These are phyloP conservation scores for Rhimphoctona megacephalus DNA, from an alignment of 2,888 invertebrate genomes.

Conservation along the genomic window DNA sequence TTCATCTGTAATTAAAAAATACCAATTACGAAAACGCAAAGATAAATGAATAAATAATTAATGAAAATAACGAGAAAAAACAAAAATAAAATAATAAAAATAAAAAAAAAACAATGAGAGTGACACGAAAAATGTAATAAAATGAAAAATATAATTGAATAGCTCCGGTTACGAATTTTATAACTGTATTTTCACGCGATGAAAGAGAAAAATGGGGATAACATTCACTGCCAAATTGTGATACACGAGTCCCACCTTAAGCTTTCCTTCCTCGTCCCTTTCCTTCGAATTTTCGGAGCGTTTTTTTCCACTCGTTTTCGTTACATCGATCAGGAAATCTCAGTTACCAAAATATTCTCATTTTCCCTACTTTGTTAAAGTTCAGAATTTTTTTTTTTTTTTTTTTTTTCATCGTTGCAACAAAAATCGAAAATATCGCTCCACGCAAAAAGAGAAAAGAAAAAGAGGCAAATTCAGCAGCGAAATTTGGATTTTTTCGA, in stretches of 20 bases:
- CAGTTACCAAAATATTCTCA: constrained; percentile 21
- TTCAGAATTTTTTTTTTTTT: not conserved
- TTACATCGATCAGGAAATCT: not conserved
- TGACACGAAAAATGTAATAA: constrained; percentile 34
- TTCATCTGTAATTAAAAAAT: constrained; percentile 68
- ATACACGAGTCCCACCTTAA: constrained; percentile 80
- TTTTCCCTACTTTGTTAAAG: not conserved
- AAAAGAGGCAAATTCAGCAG: not conserved
- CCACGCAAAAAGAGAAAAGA: constrained; percentile 73
- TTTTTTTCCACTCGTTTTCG: not conserved
- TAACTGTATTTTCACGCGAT: constrained; percentile 79
- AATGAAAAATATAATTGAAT: constrained; percentile 55
- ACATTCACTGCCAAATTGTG: constrained; percentile 85
- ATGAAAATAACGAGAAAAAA: constrained; percentile 34
- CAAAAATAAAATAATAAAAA: no score
- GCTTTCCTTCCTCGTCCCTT: constrained; percentile 36
- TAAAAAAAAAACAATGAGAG: no score
- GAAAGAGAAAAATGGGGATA: constrained; percentile 42
- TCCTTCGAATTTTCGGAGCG: constrained; percentile 69
- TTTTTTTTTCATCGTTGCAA: not conserved
- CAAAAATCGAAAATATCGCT: constrained; percentile 73
- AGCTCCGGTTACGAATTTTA: constrained; percentile 68
- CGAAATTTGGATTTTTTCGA: constrained; percentile 71
- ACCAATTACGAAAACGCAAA: constrained; percentile 35
- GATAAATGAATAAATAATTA: constrained; percentile 42